Conservation (phyloP, 1,140 invertebrate genomes). For the Nasonia vitripennis region DNA sequence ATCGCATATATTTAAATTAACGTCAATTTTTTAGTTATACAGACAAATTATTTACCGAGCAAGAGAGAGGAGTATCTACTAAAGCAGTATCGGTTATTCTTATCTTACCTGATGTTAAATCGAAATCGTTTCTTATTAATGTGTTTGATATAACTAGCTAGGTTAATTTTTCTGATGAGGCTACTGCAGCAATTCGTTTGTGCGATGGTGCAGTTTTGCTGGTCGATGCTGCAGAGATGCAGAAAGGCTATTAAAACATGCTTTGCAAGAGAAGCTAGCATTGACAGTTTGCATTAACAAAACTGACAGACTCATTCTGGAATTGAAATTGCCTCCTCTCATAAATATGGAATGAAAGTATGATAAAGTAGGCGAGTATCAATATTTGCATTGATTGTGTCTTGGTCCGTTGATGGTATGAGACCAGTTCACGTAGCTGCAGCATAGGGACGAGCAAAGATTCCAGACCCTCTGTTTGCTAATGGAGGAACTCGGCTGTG, state of each 20-base stretch:
- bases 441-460: conserved; percentile 83
- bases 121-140: conserved; percentile 96
- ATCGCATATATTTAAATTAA: not conserved
- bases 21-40: conserved; percentile 81
- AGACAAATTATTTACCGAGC: conserved; percentile 98
- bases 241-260: conserved; percentile 96
- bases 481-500: conserved; percentile 84
- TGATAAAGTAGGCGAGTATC: not conserved
- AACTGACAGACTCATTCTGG: conserved; percentile 94
- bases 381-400: conserved; percentile 40
- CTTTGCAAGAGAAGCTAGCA: conserved; percentile 94
- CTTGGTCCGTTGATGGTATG: conserved; percentile 83
- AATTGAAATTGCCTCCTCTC: conserved; percentile 97
- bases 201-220: conserved; percentile 98
- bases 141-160: conserved; percentile 99
- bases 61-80: conserved; percentile 97
- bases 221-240: conserved; percentile 95
- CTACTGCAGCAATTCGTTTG: conserved; percentile 96
- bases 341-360: too few relatives aligned
- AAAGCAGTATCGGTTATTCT: conserved; percentile 97
- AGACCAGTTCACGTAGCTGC: conserved; percentile 91
- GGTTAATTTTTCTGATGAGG: conserved; percentile 99
- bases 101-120: conserved; percentile 93
- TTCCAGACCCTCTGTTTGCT: conserved; percentile 83
- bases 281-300: conserved; percentile 99